Base-by-base conservation (phyloP, 1,140 invertebrate species). In the Eurosta solidaginis region DNA sequence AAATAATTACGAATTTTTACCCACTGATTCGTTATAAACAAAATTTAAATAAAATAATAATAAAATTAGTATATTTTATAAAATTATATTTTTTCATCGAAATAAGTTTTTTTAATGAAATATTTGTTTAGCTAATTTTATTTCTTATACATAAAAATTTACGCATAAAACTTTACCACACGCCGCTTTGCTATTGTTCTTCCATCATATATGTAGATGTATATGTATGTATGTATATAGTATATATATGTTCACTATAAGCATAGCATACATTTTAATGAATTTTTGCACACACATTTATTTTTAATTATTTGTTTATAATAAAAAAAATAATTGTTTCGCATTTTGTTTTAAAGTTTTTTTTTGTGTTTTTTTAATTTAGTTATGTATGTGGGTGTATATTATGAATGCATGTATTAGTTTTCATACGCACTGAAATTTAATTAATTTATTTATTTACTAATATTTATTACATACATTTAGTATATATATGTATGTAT, bases 381-480 rank as follows among this genome's bases (percentile, higher is more conserved):
- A 29, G n/a, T 68, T 68, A 68, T 40, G 40, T 42, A 40, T 63
- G n/a, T 68, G 10, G n/a, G 40, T 42, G 29, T 68, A 68, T 68
- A 59, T 29, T 68, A 63, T 29, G 20, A 12, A 27, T 54, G 20
- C 25, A 52, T 52, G 20, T 52, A 36, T 63, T 68, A 68, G 59
- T 68, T 68, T 68, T 68, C 54, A 68, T 68, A 68, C 59, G 59
- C 59, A 40, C 59, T 68, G 59, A 17, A 68, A 68, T 68, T n/a
- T 68, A 68, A 68, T 59, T 59, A 27, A 29, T 14, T 47, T 4
- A 47, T 47, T 47, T 4, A 9, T 47, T 47, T n/a, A 47, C 40
- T 68, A 68, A 68, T 68, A 33, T 33, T 59, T 33, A 54, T 54
- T 54, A 54, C 12, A 25, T 54, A 59, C 17, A 33, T 33, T 59